Evolutionary conservation across 1,140 invertebrate species (phyloP).

Genomic region (Hirudo medicinalis): DNA sequence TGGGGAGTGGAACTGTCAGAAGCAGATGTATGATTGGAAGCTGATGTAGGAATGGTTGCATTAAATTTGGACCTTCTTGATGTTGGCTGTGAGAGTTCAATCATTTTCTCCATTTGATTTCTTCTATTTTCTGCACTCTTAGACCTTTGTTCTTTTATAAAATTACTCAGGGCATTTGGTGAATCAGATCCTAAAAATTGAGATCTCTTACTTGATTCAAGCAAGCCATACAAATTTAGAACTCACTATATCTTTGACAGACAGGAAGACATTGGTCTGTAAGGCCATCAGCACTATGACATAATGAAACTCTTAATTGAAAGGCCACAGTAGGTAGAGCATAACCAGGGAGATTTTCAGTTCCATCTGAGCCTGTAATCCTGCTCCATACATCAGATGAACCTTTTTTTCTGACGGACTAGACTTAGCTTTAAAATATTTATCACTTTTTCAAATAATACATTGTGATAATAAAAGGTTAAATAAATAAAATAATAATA

Average conservation of each 20-base stretch:
- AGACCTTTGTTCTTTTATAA: constrained; percentile 10
- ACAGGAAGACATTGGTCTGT: neutral
- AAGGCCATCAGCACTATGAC: constrained; percentile 7
- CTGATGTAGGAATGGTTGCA: constrained; percentile 9
- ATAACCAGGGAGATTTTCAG: constrained; percentile 6
- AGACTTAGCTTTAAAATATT: too few relatives aligned
- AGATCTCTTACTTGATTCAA: neutral
- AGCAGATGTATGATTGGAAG: constrained; percentile 13
- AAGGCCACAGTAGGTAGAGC: constrained; percentile 6
- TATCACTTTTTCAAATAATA: too few relatives aligned
- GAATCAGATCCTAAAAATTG: constrained; percentile 7
- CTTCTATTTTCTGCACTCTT: constrained; percentile 5
- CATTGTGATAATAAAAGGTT: too few relatives aligned
- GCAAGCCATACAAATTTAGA: neutral
- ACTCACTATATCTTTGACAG: constrained; percentile 10
- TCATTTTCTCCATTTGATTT: constrained; percentile 10
- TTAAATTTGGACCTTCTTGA: constrained; percentile 7
- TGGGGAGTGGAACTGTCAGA: constrained; percentile 1
- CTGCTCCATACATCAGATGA: too few relatives aligned
- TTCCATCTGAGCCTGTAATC: too few relatives aligned
- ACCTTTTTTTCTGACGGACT: too few relatives aligned
- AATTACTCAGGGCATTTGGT: neutral
- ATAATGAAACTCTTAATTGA: constrained; percentile 11
- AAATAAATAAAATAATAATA: too few relatives aligned
- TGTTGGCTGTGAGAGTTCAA: constrained; percentile 2